Evolutionary conservation across 2,113 vertebrate species (phyloP), one percentile per base, ranked within the genome.

Genomic region (Myanophis thanlyinensis): DNA sequence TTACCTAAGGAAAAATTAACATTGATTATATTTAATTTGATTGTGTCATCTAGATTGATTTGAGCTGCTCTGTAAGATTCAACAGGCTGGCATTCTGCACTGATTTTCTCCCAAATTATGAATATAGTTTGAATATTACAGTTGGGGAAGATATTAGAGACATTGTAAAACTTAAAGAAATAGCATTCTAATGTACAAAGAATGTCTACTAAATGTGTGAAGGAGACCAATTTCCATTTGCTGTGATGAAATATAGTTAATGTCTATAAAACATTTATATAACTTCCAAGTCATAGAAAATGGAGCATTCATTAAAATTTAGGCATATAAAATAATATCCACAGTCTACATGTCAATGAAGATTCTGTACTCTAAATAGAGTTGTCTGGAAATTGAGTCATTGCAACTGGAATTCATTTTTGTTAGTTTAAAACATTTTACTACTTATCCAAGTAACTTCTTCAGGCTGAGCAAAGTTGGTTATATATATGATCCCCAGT

Each of bases 41-140:
- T 27, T 94, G 52, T 93, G 53, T 91, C 47, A 46, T 30, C 91
- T 88, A 53, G 59, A 53, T n/a, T 59, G 84, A 46, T 40, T 59
- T 59, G 46, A 51, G 11, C 30, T 85, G 40, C 13, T 47, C 23
- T 44, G 40, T 84, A 47, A 47, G 2, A 7, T 46, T 88, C 35
- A 88, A 35, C 27, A 91, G 25, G 20, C 15, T 59, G 62, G 4
- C 3, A 30, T 40, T 25, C 67, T 62, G 20, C 46, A 87, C 25
- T 85, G n/a, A 44, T 40, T 22, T 53, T 85, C 27, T 84, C 86
- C 15, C 49, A 87, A 87, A 49, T 22, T 15, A 62, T 49, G n/a
- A 62, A 6, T 8, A 91, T 40, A 51, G 20, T 40, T 51, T 88
- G 22, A 25, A 48, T 87, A 11, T 25, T 87, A n/a, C 35, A 53